Percentiles rank a stretch among this genome's conserved stretches.
These are phyloP conservation scores for Nymphalis c-album DNA, from an alignment of 2,888 invertebrate species.

Conservation along the genomic window DNA sequence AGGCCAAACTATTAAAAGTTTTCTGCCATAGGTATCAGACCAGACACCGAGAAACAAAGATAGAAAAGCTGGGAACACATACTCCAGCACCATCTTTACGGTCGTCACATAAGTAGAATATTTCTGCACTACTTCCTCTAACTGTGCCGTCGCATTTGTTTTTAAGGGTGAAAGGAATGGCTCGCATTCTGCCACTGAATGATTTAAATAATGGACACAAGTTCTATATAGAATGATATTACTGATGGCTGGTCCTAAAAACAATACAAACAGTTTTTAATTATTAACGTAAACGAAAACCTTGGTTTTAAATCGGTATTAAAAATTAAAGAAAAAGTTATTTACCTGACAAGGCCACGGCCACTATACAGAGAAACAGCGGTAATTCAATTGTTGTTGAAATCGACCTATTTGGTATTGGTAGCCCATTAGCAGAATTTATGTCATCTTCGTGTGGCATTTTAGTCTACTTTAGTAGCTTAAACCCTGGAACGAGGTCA, in stretches of 20 bases:
- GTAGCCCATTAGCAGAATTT: slow-evolving; percentile 43
- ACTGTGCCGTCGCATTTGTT: slow-evolving; percentile 72
- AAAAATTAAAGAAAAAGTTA: neutral
- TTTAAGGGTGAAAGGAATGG: slow-evolving; percentile 74
- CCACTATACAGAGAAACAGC: slow-evolving; percentile 63
- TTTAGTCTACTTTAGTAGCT: neutral
- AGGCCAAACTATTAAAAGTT: slow-evolving; percentile 84
- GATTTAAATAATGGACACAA: slow-evolving; percentile 82
- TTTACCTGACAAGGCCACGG: slow-evolving; percentile 63
- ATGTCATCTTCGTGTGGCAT: slow-evolving; percentile 25
- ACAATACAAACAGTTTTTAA: neutral
- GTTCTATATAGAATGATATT: slow-evolving; percentile 86
- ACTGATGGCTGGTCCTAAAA: slow-evolving; percentile 80
- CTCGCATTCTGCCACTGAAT: slow-evolving; percentile 82
- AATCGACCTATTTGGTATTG: slow-evolving; percentile 54
- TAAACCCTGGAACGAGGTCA: neutral
- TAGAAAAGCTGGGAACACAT: slow-evolving; percentile 84
- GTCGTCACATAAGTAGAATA: slow-evolving; percentile 84
- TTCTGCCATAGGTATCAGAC: slow-evolving; percentile 90
- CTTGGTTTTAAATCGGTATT: no score
- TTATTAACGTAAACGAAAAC: neutral
- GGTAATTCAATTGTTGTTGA: slow-evolving; percentile 66
- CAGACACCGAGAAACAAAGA: slow-evolving; percentile 89
- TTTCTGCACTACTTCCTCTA: slow-evolving; percentile 82
- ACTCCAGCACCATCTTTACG: slow-evolving; percentile 83